Base-by-base conservation (phyloP, 2,113 vertebrate genomes). In the Notothenia coriiceps region DNA sequence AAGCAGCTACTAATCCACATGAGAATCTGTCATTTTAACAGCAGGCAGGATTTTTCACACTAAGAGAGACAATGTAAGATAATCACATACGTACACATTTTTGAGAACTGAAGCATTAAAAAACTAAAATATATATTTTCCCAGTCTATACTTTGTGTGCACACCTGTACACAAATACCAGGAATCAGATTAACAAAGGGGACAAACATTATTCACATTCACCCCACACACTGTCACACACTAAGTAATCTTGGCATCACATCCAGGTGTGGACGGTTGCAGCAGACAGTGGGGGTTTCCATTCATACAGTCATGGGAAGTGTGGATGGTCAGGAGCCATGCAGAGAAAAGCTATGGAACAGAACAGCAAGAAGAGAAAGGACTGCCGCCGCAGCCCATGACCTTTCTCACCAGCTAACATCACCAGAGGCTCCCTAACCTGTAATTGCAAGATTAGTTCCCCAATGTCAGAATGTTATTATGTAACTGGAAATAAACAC, bases 291-390 rank as follows among this genome's bases (percentile, higher is more conserved):
- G 59, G 33, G 46, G 66, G 60, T 81, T 80, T 71, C 46, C 86
- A 85, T 80, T 77, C 85, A 85, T 69, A 67, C 79, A 73, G 66
- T 70, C 22, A 18, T 25, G 47, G 79, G 60, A 62, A 71, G 65
- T 52, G 70, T 47, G 63, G 77, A 74, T 70, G 68, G 72, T 56
- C 70, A 68, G 46, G 70, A 84, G 76, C 67, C 70, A 25, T 75
- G 88, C 70, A 64, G 75, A 51, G 86, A 10, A 75, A 80, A 75
- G 54, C 75, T 85, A 82, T 86, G 82, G 80, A 88, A 77, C 76
- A 76, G 62, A 88, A 79, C 56, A 84, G 82, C 82, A 66, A 74
- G 72, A 63, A 76, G 73, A 11, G 10, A 83, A 78, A 71, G 66
- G 74, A 61, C 77, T 1, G 56, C 54, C 4, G 10, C 77, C 12